phyloP scores from a whole-genome alignment of 2,888 invertebrate genomes.

The Heliothis peltigera region DNA sequence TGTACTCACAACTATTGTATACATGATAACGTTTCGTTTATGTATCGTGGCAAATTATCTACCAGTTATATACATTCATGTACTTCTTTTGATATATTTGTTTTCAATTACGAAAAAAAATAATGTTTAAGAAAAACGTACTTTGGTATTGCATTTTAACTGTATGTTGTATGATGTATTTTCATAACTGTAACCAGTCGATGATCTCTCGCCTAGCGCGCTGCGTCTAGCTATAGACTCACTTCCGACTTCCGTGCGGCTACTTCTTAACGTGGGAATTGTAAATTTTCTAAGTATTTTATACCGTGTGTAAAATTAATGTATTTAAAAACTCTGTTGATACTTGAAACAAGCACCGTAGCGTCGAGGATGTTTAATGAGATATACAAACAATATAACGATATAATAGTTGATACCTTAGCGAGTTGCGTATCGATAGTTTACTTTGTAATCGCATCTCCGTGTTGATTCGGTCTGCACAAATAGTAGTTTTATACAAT shows the following conservation, averaged over 20 bases:
- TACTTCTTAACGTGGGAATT: constrained; percentile 82
- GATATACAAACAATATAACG: constrained; percentile 63
- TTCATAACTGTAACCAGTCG: constrained; percentile 71
- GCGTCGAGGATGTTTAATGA: constrained; percentile 66
- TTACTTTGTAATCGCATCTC: constrained; percentile 66
- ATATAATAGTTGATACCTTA: constrained; percentile 70
- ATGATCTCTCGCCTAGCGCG: constrained; percentile 70
- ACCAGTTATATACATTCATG: constrained; percentile 80
- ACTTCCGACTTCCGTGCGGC: constrained; percentile 73
- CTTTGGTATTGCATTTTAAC: constrained; percentile 87
- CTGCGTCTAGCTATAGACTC: constrained; percentile 34
- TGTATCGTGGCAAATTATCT: constrained; percentile 83
- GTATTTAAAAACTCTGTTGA: constrained; percentile 80
- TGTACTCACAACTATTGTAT: constrained; percentile 54
- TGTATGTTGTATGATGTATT: constrained; percentile 83
- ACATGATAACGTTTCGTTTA: constrained; percentile 72
- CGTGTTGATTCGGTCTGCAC: constrained; percentile 76
- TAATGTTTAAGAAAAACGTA: constrained; percentile 86
- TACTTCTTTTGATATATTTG: constrained; percentile 87
- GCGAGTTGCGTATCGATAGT: constrained; percentile 70
- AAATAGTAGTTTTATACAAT: constrained; percentile 78
- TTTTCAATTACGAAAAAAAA: constrained; percentile 83
- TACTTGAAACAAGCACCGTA: constrained; percentile 73
- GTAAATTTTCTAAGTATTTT: constrained; percentile 90
- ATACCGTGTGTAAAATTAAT: constrained; percentile 86